Evolutionary conservation across 2,113 vertebrate genomes (phyloP).

Genomic region (Scopus umbretta): DNA sequence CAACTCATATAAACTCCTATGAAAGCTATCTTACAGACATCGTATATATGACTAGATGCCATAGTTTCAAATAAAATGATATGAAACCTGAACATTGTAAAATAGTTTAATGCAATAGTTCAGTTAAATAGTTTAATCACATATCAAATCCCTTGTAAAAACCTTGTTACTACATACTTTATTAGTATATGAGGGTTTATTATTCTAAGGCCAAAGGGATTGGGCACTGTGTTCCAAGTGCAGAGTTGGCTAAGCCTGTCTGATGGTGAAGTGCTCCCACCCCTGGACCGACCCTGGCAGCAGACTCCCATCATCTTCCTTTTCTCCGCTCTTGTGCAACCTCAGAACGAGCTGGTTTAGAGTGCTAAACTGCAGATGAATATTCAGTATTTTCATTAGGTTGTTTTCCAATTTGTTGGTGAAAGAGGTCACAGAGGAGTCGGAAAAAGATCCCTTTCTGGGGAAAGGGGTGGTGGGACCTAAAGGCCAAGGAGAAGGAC

Average conservation of each 20-base stretch:
- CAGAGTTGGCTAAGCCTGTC: background rate
- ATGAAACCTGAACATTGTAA: background rate
- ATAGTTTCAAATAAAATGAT: background rate
- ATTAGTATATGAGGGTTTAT: background rate
- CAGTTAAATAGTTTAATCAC: background rate
- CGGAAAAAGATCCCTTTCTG: background rate
- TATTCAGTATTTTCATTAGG: background rate
- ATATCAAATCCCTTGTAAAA: background rate
- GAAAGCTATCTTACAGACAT: background rate
- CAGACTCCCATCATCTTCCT: background rate
- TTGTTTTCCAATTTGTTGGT: background rate
- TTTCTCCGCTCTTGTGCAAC: background rate
- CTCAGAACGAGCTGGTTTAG: background rate
- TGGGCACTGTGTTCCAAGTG: fast-evolving
- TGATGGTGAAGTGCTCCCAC: background rate
- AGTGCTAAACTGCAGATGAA: background rate
- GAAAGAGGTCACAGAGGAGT: background rate
- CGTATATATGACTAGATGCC: background rate
- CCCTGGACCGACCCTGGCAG: background rate
- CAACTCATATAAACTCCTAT: background rate
- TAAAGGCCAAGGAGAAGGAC: background rate
- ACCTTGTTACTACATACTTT: background rate
- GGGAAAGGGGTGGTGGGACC: background rate
- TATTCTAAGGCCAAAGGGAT: background rate
- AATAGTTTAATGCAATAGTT: background rate